Evolutionary conservation across 2,888 invertebrate species (phyloP).

Genomic region (Drosophila stalkeri): DNA sequence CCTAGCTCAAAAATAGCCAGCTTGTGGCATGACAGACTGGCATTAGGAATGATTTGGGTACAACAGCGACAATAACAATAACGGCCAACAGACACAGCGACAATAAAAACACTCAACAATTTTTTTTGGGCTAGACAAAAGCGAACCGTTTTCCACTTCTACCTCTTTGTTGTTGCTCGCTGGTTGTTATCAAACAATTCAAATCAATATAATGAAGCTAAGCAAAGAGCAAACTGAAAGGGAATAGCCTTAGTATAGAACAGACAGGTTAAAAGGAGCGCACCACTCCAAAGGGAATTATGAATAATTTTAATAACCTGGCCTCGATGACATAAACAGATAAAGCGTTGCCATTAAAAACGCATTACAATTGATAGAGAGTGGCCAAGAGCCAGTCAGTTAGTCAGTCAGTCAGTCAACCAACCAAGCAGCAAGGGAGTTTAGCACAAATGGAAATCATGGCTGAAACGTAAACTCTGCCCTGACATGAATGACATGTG

Average conservation of each 20-base stretch:
- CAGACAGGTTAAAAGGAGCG: constrained; percentile 19
- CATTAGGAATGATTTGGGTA: constrained; percentile 74
- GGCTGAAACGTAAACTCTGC: constrained; percentile 58
- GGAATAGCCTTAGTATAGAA: background rate
- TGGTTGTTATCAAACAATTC: constrained; percentile 57
- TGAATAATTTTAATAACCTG: constrained; percentile 73
- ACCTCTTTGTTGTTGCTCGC: constrained; percentile 5
- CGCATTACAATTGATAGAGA: constrained; percentile 75
- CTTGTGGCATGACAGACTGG: constrained; percentile 67
- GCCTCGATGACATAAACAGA: constrained; percentile 74
- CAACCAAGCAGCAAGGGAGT: constrained; percentile 8
- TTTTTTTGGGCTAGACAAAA: constrained; percentile 50
- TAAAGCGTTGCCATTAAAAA: constrained; percentile 73
- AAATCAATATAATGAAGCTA: constrained; percentile 51
- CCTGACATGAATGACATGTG: constrained; percentile 67
- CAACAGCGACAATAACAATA: constrained; percentile 53
- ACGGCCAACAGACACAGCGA: constrained; percentile 20
- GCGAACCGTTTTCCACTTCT: constrained; percentile 32
- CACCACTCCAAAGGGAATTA: constrained; percentile 59
- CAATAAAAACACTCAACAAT: constrained; percentile 48
- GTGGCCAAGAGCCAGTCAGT: constrained; percentile 24
- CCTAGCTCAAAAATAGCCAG: constrained; percentile 66
- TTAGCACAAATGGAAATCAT: constrained; percentile 43
- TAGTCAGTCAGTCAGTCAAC: background rate
- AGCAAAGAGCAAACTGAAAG: constrained; percentile 16